Percentiles rank a stretch among this genome's conserved stretches.
Evolutionary conservation across 2,113 vertebrate genomes (phyloP).

Genomic region (Nycticryphes semicollaris): DNA sequence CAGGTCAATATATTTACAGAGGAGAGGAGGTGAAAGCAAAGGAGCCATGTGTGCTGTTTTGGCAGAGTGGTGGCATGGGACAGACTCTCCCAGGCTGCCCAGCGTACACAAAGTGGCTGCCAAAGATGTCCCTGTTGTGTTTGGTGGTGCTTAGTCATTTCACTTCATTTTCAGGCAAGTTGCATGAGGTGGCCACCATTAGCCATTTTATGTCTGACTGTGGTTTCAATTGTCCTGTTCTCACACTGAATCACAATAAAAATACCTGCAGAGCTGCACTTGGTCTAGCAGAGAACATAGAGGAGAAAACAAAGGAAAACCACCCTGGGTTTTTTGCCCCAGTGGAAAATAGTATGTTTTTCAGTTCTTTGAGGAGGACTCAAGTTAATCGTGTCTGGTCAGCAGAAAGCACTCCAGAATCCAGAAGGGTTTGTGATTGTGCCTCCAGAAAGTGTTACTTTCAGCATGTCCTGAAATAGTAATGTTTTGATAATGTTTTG

Average conservation of each 20-base stretch:
- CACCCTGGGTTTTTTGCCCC: background rate
- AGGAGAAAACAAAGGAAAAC: background rate
- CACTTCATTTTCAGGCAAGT: background rate
- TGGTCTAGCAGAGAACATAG: background rate
- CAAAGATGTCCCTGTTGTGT: background rate
- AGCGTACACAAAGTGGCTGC: background rate
- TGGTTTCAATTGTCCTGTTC: background rate
- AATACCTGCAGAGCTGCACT: background rate
- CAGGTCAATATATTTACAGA: rapidly evolving
- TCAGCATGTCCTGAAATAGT: background rate
- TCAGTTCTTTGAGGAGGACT: background rate
- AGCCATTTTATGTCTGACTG: background rate
- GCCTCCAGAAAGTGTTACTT: background rate
- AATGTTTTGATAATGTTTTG: background rate
- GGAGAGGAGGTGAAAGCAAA: background rate
- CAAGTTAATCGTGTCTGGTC: rapidly evolving
- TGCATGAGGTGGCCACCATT: background rate
- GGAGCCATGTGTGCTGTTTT: rapidly evolving
- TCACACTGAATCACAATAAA: background rate
- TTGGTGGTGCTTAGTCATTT: background rate
- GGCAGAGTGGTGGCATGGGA: background rate
- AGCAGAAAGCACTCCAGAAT: background rate
- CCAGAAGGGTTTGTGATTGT: background rate
- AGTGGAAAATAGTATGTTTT: background rate
- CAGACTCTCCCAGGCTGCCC: background rate